Base-by-base conservation (phyloP, 2,888 invertebrate genomes). In the Pandemis cinnamomeana region DNA sequence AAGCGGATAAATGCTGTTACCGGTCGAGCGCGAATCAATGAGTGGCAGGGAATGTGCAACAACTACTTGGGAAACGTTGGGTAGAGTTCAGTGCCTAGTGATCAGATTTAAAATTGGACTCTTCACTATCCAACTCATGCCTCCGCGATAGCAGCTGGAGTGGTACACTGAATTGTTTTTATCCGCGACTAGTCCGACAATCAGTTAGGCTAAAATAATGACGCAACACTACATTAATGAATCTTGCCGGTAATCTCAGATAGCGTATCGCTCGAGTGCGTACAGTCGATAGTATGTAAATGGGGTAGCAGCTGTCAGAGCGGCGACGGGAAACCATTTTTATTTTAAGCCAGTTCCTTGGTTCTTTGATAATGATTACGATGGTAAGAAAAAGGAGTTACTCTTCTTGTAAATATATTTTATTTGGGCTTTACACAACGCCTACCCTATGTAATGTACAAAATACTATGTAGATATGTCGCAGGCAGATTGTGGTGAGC, bases 191-290 rank as follows among this genome's bases (percentile, higher is more conserved):
- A 13, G 20, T 53, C 36, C 15, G 41, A 70, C 70, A 61, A 51
- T 69, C 69, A 70, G 68, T 63, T 44, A 66, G 41, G 73, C 46
- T 70, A 58, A 72, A 68, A 69, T 72, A 73, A 70, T 73, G 73
- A 73, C 73, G 73, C 73, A 70, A 70, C 67, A 53, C 68, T 73
- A 66, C 60, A 73, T 73, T 60, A 73, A 73, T 73, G 69, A 73
- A 73, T 73, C 73, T 70, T 70, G 51, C 69, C 66, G 70, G 51
- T 70, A 70, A 73, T 73, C 73, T 70, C 58, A 60, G 73, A 73
- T 73, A 73, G 64, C 60, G 15, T 73, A 73, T 64, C 68, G 63
- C 51, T 66, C 0, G 73, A 73, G 73, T 73, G 70, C 66, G 60
- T 66, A 64, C 53, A 73, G 64, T 58, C 15, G 73, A 73, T 73